Percentiles rank a stretch among this genome's conserved stretches.
Conservation (phyloP, 2,113 vertebrate genomes). For the Vulpes ferrilata region DNA sequence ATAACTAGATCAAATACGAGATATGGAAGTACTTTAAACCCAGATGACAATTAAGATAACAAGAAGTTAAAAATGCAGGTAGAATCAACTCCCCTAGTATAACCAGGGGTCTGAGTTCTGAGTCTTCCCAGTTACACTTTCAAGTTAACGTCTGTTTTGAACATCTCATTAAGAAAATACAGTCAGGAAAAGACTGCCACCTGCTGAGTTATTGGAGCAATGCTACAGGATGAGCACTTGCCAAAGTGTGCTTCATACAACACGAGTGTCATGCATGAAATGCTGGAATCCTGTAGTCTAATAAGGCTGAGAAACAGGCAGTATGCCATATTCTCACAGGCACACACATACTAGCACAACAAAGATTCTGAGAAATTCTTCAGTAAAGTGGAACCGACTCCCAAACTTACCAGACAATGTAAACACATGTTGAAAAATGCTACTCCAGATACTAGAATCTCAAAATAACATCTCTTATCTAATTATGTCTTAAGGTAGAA, state of each 20-base stretch:
- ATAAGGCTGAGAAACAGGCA: background rate
- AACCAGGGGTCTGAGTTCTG: background rate
- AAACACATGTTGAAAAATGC: conserved; percentile 31
- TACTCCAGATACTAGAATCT: conserved; percentile 7
- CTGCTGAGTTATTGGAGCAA: conserved; percentile 44
- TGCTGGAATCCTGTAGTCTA: background rate
- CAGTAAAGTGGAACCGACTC: background rate
- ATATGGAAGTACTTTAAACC: background rate
- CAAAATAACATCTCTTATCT: conserved; percentile 50
- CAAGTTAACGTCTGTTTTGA: conserved; percentile 56
- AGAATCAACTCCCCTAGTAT: background rate
- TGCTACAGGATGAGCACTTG: background rate
- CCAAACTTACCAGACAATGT: background rate
- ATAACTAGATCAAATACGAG: conserved; percentile 8
- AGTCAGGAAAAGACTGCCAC: conserved; percentile 58
- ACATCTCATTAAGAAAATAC: conserved; percentile 12
- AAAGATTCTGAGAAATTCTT: background rate
- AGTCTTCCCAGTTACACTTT: conserved; percentile 38
- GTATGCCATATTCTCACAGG: background rate
- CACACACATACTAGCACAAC: background rate
- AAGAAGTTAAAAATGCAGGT: background rate
- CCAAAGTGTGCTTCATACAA: background rate
- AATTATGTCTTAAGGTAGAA: conserved; percentile 37
- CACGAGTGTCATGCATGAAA: background rate
- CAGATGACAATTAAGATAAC: background rate